Percentiles rank a stretch among this genome's conserved stretches.
phyloP scores from a whole-genome alignment of 2,113 vertebrate species.

The Phoxinus phoxinus region DNA sequence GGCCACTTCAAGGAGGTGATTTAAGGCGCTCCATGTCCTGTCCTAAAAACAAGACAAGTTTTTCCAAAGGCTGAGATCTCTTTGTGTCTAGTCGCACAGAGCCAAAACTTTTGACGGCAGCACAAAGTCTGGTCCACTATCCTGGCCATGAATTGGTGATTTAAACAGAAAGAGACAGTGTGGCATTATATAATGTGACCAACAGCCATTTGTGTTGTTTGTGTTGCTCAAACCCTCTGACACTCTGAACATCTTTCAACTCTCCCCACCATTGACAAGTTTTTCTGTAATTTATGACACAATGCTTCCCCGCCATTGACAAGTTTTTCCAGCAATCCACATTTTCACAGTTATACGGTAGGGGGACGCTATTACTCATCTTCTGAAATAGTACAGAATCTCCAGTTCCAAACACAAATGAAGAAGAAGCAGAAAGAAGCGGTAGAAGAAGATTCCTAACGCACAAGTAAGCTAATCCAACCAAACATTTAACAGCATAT shows the following conservation, averaged over 20 bases:
- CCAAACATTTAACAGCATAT: too few species aligned
- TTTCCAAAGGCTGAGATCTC: background rate
- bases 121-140: background rate
- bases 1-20: constrained; percentile 12
- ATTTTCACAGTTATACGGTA: too few species aligned
- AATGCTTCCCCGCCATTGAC: too few species aligned
- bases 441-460: too few species aligned
- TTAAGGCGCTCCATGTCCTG: background rate
- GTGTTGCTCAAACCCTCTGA: background rate
- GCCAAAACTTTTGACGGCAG: background rate
- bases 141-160: background rate
- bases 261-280: too few species aligned
- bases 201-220: background rate
- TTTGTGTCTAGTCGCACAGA: background rate
- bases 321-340: too few species aligned
- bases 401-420: too few species aligned
- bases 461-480: too few species aligned
- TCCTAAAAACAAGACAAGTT: constrained; percentile 13
- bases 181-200: background rate
- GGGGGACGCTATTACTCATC: too few species aligned
- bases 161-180: background rate
- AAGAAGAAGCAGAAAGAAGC: too few species aligned
- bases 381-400: too few species aligned
- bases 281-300: too few species aligned
- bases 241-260: background rate